Percentiles rank a stretch among this genome's conserved stretches.
Evolutionary conservation across 2,888 invertebrate genomes (phyloP).

Genomic region (Chrysolina oricalcia): DNA sequence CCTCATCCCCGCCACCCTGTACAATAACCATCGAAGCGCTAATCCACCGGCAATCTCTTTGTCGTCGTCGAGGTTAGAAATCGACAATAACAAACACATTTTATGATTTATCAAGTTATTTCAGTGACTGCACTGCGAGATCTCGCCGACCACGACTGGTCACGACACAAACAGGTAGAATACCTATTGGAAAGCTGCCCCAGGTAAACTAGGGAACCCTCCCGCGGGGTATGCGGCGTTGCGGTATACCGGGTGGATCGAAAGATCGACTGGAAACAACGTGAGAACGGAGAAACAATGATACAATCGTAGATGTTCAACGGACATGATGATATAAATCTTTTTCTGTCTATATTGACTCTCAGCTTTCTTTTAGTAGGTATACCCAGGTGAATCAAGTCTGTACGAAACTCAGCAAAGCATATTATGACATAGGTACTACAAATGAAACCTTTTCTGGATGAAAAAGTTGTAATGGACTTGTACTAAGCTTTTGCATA

Average conservation of each 20-base stretch:
- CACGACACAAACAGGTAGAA: slow-evolving; percentile 60
- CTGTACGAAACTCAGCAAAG: too few species aligned
- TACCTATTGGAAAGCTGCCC: slow-evolving; percentile 63
- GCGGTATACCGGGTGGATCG: slow-evolving; percentile 39
- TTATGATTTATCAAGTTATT: slow-evolving; percentile 34
- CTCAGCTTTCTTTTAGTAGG: too few species aligned
- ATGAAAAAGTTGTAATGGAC: too few species aligned
- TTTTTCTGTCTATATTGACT: too few species aligned
- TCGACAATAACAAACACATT: slow-evolving; percentile 28
- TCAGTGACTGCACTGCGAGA: slow-evolving; percentile 14
- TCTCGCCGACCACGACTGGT: slow-evolving; percentile 47
- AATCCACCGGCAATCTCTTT: slow-evolving; percentile 5
- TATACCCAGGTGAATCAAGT: too few species aligned
- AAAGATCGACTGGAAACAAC: neutral
- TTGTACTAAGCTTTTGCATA: too few species aligned
- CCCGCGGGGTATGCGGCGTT: slow-evolving; percentile 67
- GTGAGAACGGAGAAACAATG: neutral
- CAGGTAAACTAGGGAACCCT: slow-evolving; percentile 71
- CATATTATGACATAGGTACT: too few species aligned
- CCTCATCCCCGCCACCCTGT: neutral
- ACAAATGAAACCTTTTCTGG: too few species aligned
- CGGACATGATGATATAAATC: too few species aligned
- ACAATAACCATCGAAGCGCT: neutral
- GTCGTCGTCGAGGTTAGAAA: slow-evolving; percentile 10
- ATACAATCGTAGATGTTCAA: too few species aligned